phyloP scores from a whole-genome alignment of 2,797 vertebrate genomes.

The Sebastiscus tertius region DNA sequence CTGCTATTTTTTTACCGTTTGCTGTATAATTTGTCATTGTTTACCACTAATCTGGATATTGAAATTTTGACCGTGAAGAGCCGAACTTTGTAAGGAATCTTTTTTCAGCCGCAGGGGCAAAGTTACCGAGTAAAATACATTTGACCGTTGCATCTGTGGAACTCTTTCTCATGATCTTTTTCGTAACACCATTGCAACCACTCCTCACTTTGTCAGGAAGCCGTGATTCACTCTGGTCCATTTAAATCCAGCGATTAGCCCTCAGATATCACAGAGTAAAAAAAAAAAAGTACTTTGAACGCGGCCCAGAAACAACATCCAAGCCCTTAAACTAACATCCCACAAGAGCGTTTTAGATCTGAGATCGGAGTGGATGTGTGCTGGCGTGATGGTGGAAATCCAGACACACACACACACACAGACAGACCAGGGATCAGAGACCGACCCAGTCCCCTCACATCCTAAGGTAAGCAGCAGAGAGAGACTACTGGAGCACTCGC shows the following conservation, averaged over 20 bases:
- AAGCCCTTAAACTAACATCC: constrained; percentile 25
- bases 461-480: constrained; percentile 19
- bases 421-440: neutral
- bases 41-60: constrained; percentile 41
- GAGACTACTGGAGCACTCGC: neutral
- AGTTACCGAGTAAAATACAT: constrained; percentile 16
- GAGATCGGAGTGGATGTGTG: neutral
- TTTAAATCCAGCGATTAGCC: constrained; percentile 10
- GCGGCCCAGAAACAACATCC: constrained; percentile 41
- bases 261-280: neutral
- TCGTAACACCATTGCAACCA: constrained; percentile 40
- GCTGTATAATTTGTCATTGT: constrained; percentile 49
- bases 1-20: constrained; percentile 44
- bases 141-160: constrained; percentile 25
- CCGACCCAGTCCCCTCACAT: neutral
- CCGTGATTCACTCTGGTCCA: constrained; percentile 16
- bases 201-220: constrained; percentile 38
- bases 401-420: too few relatives aligned
- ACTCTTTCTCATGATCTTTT: neutral
- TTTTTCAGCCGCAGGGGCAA: constrained; percentile 26
- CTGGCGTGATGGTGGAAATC: neutral
- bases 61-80: constrained; percentile 24
- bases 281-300: constrained; percentile 38
- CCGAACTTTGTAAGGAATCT: constrained; percentile 18
- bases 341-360: neutral